Percentiles rank a stretch among this genome's conserved stretches.
Conservation (phyloP, 2,888 invertebrate species). For the Mimachlamys varia region DNA sequence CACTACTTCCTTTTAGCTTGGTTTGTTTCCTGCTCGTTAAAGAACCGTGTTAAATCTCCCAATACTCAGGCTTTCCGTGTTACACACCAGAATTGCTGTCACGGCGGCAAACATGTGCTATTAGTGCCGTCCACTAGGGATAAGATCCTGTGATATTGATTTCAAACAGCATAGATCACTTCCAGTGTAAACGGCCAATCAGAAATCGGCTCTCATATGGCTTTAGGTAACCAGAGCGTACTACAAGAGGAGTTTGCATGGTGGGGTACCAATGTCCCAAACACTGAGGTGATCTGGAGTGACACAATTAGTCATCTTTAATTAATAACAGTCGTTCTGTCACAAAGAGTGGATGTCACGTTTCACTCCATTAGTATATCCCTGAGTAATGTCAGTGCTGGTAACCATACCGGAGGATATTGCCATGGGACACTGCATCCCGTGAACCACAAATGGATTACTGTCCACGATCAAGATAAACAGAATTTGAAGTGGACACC, state of each 20-base stretch:
- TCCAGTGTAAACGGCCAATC: not conserved
- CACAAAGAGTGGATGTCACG: not conserved
- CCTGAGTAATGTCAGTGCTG: not conserved
- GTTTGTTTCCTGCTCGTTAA: not conserved
- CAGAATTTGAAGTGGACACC: slow-evolving; percentile 37
- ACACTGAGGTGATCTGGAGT: not conserved
- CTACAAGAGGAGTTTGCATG: slow-evolving; percentile 26
- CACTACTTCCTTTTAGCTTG: not conserved
- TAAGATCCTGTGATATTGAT: not conserved
- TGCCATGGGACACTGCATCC: not conserved
- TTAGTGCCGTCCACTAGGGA: not conserved
- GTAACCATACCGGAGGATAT: not conserved
- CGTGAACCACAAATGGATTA: slow-evolving; percentile 34
- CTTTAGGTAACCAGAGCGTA: not conserved
- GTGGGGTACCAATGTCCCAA: not conserved
- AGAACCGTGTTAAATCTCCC: not conserved
- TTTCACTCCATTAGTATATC: not conserved
- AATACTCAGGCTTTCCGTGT: not conserved
- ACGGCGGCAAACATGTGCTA: not conserved
- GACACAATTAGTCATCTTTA: slow-evolving; percentile 21
- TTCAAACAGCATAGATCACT: slow-evolving; percentile 20
- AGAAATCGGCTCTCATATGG: not conserved
- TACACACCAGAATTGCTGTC: not conserved
- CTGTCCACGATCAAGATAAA: not conserved
- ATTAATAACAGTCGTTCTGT: not conserved